Evolutionary conservation across 2,888 invertebrate species (phyloP), one percentile per base, ranked within the genome.

Genomic region (Biston stratarius): DNA sequence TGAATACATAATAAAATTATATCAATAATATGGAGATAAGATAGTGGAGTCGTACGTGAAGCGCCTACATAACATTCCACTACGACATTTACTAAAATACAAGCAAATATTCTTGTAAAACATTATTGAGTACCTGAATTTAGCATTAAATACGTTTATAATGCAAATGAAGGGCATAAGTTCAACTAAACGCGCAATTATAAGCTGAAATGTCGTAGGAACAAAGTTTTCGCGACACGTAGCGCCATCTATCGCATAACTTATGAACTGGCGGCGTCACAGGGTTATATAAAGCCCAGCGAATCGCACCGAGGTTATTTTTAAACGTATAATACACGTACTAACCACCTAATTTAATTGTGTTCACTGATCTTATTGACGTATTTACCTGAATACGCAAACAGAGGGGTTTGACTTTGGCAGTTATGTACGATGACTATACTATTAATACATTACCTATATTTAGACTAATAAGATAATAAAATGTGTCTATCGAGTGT

Each of bases 231-330:
- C 73, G 84, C 45, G 63, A 83, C 90, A 0, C 1, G 61, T 81
- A 77, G 64, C 86, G 89, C 91, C 92, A 92, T 91, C 92, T 91
- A 77, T 75, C 71, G 76, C 56, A 66, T 89, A 92, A 92, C 89
- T 92, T 91, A 91, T 73, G 60, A 67, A 68, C 61, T n/a, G 6
- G 56, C 63, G 49, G 53, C 63, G 49, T n/a, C 24, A 52, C 74
- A 75, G 74, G 74, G 75, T 75, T 75, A 74, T 65, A 75, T 24
- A 24, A 24, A 72, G 69, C 72, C 70, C 67, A 65, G 70, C 42
- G 53, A 45, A 62, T 69, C 67, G 69, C 53, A n/a, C 15, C 47
- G 68, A 33, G 70, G 73, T 64, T 77, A 78, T 78, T 78, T 77
- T 67, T 78, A 78, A 75, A 74, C 70, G 38, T 38, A 69, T 66